phyloP scores from a whole-genome alignment of 2,888 invertebrate species.

The Rosalia funebris region DNA sequence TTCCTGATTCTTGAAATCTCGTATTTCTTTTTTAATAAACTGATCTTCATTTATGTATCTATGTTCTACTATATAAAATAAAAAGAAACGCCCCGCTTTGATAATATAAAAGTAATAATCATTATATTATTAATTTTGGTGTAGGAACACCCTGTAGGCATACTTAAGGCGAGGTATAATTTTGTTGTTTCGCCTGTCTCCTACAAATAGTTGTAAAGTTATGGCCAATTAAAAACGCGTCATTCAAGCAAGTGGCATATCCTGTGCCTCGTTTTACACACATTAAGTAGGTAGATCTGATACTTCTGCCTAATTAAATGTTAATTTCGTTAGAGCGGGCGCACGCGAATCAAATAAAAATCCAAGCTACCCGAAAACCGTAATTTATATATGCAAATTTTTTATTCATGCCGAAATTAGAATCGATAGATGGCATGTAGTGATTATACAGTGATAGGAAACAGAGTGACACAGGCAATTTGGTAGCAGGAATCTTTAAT shows the following conservation, averaged over 20 bases:
- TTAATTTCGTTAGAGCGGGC: constrained; percentile 25
- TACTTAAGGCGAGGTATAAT: background rate
- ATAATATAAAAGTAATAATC: no score
- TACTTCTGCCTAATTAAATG: constrained; percentile 1
- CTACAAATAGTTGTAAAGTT: constrained; percentile 6
- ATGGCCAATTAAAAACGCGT: constrained; percentile 22
- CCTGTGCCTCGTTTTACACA: constrained; percentile 21
- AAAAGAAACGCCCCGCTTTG: no score
- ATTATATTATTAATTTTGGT: no score
- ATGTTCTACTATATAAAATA: no score
- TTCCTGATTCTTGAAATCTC: no score
- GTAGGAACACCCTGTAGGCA: no score
- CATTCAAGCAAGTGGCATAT: constrained; percentile 25
- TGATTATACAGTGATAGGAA: constrained; percentile 43
- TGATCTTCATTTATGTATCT: no score
- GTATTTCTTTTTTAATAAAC: no score
- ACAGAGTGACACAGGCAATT: constrained; percentile 45
- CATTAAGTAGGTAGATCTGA: background rate
- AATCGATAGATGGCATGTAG: constrained; percentile 42
- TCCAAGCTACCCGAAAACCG: constrained; percentile 33
- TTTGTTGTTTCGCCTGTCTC: background rate
- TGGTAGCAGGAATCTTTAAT: constrained; percentile 46
- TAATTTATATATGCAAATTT: constrained; percentile 42
- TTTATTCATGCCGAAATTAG: constrained; percentile 34
- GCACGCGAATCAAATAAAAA: constrained; percentile 33